phyloP scores from a whole-genome alignment of 2,113 vertebrate species.

The Tetraodon nigroviridis region DNA sequence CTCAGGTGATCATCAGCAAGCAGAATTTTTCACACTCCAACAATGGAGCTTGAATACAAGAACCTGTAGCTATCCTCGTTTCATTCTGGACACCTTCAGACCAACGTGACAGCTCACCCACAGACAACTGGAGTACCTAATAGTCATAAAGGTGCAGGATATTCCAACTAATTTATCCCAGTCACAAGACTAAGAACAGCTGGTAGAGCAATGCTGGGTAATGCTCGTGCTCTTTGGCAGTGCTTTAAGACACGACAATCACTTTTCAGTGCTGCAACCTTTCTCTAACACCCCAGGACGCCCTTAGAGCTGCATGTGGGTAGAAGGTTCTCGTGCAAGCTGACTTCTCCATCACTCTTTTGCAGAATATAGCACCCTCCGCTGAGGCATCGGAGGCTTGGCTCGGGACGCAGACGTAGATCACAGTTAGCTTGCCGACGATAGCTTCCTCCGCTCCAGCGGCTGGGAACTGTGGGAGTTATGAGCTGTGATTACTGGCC shows the following conservation, averaged over 20 bases:
- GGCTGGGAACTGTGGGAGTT: constrained; percentile 69
- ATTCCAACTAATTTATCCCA: no score
- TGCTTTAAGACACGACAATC: constrained; percentile 44
- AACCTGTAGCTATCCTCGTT: no score
- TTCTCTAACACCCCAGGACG: constrained; percentile 57
- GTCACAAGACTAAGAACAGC: no score
- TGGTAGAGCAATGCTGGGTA: constrained; percentile 51
- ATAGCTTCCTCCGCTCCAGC: constrained; percentile 33
- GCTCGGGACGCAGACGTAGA: constrained; percentile 57
- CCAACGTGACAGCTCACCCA: no score
- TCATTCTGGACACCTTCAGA: no score
- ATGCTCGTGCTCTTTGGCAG: constrained; percentile 25
- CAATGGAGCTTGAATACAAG: no score
- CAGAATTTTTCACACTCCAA: no score
- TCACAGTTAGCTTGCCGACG: constrained; percentile 28
- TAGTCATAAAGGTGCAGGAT: no score
- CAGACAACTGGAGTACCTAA: no score
- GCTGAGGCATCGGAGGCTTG: constrained; percentile 58
- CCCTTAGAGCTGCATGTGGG: constrained; percentile 39
- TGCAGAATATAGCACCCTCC: constrained; percentile 61
- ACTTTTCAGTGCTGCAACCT: constrained; percentile 50
- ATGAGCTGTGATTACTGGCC: constrained; percentile 56
- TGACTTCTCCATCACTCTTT: constrained; percentile 31
- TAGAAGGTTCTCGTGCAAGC: constrained; percentile 50
- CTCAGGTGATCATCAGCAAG: no score